Evolutionary conservation across 2,797 vertebrate species (phyloP), one percentile per base, ranked within the genome.

Genomic region (Phalanger gymnotis): DNA sequence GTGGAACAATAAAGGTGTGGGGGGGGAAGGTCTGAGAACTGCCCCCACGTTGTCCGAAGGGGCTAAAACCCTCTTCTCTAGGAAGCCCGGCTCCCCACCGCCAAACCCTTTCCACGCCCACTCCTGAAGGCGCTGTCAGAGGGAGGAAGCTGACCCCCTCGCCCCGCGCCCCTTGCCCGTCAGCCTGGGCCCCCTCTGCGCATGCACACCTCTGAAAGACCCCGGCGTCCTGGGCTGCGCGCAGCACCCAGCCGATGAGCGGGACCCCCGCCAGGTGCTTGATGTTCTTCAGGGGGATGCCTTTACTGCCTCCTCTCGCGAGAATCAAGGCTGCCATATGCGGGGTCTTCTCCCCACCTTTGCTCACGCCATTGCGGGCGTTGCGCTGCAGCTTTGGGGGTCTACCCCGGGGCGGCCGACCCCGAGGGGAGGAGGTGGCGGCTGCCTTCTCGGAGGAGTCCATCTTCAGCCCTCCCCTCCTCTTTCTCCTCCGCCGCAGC

Each of bases 211-310:
- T 99, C 97, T 99, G 97, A 92, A 99, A 99, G 94, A 98, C 92
- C 0, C 96, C 96, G 0, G 99, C 98, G 96, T 99, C 99, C 34
- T 96, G 0, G 0, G 99, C 99, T 0, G 99, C 99, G 54, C 99
- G 98, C 96, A 99, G 98, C 22, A 99, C 99, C 99, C 99, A 99
- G 25, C 99, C 99, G 27, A 99, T 98, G 31, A 99, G 99, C 2
- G 99, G 99, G 0, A 99, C 98, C 0, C 99, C 99, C 0, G 99
- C 99, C 90, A 99, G 95, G 95, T 95, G 98, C 96, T 99, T 99
- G 96, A 99, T 99, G 98, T 99, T 99, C 96, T 99, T 99, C 96
- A 99, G 98, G 0, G 99, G 99, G 95, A 99, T 99, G 0, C 99
- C 99, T 97, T 99, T 99, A 94, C 99, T 99, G 27, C 99, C 99